Conservation (phyloP, 64 coral and sea anemone genomes). For the Actinia equina region DNA sequence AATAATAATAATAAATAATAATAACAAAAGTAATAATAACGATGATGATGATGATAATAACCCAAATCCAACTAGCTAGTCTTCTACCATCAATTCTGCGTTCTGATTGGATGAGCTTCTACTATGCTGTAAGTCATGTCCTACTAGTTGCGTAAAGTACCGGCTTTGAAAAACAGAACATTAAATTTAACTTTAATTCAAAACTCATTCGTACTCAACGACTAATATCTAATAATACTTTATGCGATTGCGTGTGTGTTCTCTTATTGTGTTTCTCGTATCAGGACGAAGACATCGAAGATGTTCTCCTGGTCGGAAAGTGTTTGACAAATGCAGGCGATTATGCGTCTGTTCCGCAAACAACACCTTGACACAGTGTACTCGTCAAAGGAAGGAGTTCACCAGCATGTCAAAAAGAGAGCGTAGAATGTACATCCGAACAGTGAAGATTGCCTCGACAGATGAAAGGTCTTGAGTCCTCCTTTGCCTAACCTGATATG, state of each 20-base stretch:
- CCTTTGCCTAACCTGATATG: background rate
- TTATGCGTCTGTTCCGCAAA: background rate
- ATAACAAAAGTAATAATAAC: too few relatives aligned
- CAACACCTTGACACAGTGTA: background rate
- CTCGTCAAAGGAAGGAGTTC: slow-evolving; percentile 32
- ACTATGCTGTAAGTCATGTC: too few relatives aligned
- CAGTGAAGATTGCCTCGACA: background rate
- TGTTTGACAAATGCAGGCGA: background rate
- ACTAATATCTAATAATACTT: too few relatives aligned
- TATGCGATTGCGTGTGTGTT: background rate
- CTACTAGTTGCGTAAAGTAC: too few relatives aligned
- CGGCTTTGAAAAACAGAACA: too few relatives aligned
- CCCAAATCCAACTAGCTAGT: too few relatives aligned
- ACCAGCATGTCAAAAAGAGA: slow-evolving; percentile 30
- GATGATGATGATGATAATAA: too few relatives aligned
- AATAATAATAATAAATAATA: too few relatives aligned
- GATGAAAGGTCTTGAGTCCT: background rate
- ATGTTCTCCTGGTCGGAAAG: background rate
- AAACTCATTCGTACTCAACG: too few relatives aligned
- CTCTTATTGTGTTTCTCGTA: background rate
- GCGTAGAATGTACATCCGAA: slow-evolving; percentile 16
- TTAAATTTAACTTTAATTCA: too few relatives aligned
- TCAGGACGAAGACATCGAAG: background rate
- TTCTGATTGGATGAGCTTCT: too few relatives aligned
- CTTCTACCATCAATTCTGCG: too few relatives aligned